These are phyloP conservation scores for Xanthia togata DNA, from an alignment of 2,888 invertebrate species.

Conservation along the genomic window DNA sequence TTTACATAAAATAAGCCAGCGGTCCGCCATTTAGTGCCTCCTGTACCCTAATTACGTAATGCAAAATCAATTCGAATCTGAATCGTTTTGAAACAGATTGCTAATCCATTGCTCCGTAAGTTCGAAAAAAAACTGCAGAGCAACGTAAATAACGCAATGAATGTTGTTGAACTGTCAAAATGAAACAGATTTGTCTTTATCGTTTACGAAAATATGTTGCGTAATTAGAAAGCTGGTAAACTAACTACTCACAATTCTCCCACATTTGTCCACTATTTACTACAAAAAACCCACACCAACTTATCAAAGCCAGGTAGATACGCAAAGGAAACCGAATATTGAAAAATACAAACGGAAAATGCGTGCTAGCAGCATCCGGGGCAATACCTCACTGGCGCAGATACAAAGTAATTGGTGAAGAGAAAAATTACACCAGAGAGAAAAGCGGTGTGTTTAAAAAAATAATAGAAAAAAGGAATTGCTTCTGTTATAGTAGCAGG, in stretches of 20 bases:
- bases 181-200: no score
- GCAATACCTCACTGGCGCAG: conserved; percentile 76
- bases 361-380: conserved; percentile 65
- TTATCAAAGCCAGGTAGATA: conserved; percentile 45
- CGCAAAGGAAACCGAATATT: conserved; percentile 71
- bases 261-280: background rate
- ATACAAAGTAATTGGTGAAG: conserved; percentile 84
- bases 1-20: no score
- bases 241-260: background rate
- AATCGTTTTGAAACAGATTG: no score
- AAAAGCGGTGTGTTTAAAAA: conserved; percentile 78
- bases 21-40: no score
- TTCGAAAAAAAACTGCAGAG: no score
- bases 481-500: conserved; percentile 74
- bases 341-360: conserved; percentile 72
- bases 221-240: no score
- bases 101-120: no score
- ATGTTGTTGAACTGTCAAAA: no score
- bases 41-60: no score
- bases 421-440: conserved; percentile 81
- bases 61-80: no score
- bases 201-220: no score
- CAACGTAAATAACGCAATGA: no score
- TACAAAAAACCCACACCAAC: conserved; percentile 36
- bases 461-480: conserved; percentile 74